Conservation (phyloP, 2,797 vertebrate species). For the Prunella strophiata region DNA sequence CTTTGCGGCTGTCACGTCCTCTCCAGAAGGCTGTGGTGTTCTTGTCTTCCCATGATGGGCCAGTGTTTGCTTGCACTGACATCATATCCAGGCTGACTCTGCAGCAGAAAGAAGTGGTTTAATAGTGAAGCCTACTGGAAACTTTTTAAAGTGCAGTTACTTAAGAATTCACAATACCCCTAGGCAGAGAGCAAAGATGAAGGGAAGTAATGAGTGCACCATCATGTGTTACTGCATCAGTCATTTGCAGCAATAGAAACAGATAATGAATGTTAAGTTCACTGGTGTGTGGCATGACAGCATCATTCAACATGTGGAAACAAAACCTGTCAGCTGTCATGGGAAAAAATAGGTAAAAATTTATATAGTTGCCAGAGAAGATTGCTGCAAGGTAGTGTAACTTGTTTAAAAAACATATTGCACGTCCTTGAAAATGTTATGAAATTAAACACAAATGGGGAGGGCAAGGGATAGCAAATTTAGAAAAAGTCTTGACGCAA, state of each 20-base stretch:
- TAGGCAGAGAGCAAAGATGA: not conserved
- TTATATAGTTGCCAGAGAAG: not conserved
- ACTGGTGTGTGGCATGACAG: not conserved
- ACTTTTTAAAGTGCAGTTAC: not conserved
- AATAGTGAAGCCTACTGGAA: not conserved
- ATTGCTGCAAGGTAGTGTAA: not conserved
- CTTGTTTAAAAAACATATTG: not conserved
- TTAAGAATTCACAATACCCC: not conserved
- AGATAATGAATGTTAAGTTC: not conserved
- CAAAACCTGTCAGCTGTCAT: not conserved
- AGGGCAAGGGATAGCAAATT: not conserved
- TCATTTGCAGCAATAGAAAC: not conserved
- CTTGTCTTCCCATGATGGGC: constrained; percentile 89
- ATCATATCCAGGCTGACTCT: constrained; percentile 98
- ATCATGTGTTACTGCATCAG: rapidly evolving
- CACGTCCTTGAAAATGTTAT: not conserved
- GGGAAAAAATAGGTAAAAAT: not conserved
- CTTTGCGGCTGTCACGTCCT: constrained; percentile 93
- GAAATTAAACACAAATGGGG: not conserved
- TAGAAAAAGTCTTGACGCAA: not conserved
- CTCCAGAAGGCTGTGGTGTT: constrained; percentile 93
- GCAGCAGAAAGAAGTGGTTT: constrained; percentile 35
- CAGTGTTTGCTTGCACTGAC: constrained; percentile 96
- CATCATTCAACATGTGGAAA: not conserved
- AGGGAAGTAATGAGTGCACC: not conserved